phyloP scores from a whole-genome alignment of 2,888 invertebrate genomes.

The Phytoseiulus persimilis region DNA sequence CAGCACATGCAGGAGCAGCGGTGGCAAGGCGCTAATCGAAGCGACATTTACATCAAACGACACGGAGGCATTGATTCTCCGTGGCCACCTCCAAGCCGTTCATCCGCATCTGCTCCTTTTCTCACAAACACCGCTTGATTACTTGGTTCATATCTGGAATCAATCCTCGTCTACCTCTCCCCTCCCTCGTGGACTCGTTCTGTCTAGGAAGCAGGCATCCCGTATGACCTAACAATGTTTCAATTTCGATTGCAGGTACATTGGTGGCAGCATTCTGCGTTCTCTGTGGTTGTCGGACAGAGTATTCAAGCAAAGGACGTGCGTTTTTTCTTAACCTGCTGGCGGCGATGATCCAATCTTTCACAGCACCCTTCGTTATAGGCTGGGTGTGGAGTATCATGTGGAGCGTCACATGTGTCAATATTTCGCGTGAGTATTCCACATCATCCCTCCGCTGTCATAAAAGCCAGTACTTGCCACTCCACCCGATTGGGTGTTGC shows the following conservation, averaged over 20 bases:
- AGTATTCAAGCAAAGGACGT: conserved; percentile 48
- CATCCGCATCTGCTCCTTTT: not conserved
- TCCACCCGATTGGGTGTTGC: no score
- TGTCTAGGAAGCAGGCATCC: no score
- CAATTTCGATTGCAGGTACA: conserved; percentile 49
- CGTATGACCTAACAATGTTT: no score
- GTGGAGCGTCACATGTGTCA: conserved; percentile 53
- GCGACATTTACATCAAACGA: not conserved
- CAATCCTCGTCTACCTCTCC: not conserved
- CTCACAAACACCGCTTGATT: not conserved
- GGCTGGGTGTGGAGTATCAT: conserved; percentile 55
- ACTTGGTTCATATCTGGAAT: not conserved
- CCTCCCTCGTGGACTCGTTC: not conserved
- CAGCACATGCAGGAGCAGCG: not conserved
- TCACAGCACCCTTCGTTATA: conserved; percentile 52
- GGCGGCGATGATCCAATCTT: conserved; percentile 52
- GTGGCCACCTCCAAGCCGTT: not conserved
- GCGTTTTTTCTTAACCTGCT: conserved; percentile 51
- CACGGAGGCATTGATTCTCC: not conserved
- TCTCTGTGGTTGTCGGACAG: conserved; percentile 51
- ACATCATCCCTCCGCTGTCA: no score
- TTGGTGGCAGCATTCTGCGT: conserved; percentile 51
- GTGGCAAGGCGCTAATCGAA: not conserved
- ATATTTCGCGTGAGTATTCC: conserved; percentile 50
- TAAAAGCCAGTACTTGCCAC: no score